Base-by-base conservation (phyloP, 2,797 vertebrate genomes). In the Leptodactylus fallax region DNA sequence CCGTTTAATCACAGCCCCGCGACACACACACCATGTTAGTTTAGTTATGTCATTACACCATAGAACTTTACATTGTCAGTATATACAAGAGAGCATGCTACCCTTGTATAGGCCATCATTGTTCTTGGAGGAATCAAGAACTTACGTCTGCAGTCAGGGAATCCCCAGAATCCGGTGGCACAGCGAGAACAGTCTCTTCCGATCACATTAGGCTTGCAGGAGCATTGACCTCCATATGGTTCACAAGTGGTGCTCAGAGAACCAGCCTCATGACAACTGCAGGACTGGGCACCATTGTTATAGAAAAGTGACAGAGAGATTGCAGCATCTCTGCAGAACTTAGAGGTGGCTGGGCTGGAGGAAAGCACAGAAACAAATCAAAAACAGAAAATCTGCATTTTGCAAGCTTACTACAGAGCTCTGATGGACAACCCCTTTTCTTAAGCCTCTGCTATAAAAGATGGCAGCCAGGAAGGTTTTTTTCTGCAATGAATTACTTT, bases 111-210 rank as follows among this genome's bases (percentile, higher is more conserved):
- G 53, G 19, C 11, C 23, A 56, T 58, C 27, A 58, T 17, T 14
- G 6, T 27, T 58, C 23, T 79, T 79, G 13, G 45, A 27, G 51
- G n/a, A 51, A 51, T 49, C 0, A 51, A n/a, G 23, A 25, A 96
- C 98, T 97, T 94, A 99, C 98, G 95, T 86, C 96, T 96, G 92
- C 98, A 99, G 93, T 91, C 95, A 90, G 98, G 98, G 92, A 99
- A 99, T 17, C 98, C 98, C 95, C 97, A 99, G 95, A 95, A 97
- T 56, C 98, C 98, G 0, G 97, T 98, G 91, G 97, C 96, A 0
- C 98, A 99, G 93, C 95, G 97, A 78, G 97, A 97, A 88, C 98
- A 99, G 93, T 98, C 95, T 5, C 97, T 95, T 78, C 98, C 98
- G 0, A 99, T 99, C 92, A 99, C 94, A 0, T 98, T 95, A 2